These are phyloP conservation scores for Sebastes nivosus DNA, from an alignment of 2,797 vertebrate genomes.

Conservation along the genomic window DNA sequence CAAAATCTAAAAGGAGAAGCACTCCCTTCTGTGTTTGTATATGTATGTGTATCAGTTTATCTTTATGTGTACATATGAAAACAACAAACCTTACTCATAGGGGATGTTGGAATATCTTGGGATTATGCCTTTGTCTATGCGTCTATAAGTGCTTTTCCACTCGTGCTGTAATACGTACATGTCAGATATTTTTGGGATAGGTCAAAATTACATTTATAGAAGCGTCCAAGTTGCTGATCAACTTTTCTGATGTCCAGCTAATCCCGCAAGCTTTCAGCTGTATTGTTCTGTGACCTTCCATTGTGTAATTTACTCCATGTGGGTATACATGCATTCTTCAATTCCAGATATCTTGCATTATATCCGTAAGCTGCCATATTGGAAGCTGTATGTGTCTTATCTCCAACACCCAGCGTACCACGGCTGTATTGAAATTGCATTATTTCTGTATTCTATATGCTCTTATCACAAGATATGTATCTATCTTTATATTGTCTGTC, in stretches of 20 bases:
- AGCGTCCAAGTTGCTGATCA: not conserved
- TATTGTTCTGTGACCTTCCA: slow-evolving; percentile 3
- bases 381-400: slow-evolving; percentile 29
- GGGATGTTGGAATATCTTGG: not conserved
- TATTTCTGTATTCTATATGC: slow-evolving; percentile 25
- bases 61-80: not conserved
- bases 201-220: slow-evolving; percentile 9
- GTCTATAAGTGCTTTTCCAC: not conserved
- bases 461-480: slow-evolving; percentile 50
- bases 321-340: slow-evolving; percentile 3
- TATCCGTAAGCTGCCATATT: not conserved
- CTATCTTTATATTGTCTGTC: slow-evolving; percentile 30
- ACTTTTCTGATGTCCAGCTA: not conserved
- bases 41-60: not conserved
- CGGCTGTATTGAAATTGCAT: slow-evolving; percentile 2
- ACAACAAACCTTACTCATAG: not conserved
- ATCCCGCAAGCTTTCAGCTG: not conserved
- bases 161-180: not conserved
- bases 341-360: slow-evolving; percentile 16
- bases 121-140: not conserved
- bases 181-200: not conserved
- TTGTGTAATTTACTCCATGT: not conserved
- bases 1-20: not conserved
- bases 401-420: not conserved
- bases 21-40: not conserved